These are phyloP conservation scores for Kradibia gibbosae DNA, from an alignment of 1,140 invertebrate species.

Conservation along the genomic window DNA sequence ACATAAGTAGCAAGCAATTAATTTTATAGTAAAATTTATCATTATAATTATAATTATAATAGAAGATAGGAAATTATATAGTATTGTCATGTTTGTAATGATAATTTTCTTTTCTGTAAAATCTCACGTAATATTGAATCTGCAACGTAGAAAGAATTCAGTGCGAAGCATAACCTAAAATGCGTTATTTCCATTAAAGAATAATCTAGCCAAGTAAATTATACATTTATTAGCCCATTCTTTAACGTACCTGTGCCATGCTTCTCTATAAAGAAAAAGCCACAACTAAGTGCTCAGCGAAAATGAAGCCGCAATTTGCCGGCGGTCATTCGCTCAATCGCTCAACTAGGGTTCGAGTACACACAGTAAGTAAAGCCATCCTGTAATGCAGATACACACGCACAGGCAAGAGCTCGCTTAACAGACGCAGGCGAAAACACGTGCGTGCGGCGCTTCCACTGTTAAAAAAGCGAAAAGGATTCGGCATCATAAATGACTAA, in stretches of 20 bases:
- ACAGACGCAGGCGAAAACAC: too few species aligned
- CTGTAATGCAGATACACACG: background rate
- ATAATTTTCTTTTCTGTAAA: background rate
- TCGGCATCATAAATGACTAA: slow-evolving; percentile 48
- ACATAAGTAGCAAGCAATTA: too few species aligned
- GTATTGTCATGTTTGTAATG: background rate
- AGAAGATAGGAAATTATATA: too few species aligned
- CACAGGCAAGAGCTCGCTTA: background rate
- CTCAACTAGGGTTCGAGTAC: background rate
- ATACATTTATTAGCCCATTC: background rate
- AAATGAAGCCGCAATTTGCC: slow-evolving; percentile 5
- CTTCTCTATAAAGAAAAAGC: background rate
- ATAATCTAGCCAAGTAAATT: background rate
- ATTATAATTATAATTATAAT: too few species aligned
- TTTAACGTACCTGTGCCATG: background rate
- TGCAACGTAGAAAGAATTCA: background rate
- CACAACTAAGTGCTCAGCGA: background rate
- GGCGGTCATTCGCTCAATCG: slow-evolving; percentile 9
- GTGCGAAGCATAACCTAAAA: background rate
- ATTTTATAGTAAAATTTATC: too few species aligned
- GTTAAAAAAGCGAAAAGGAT: background rate
- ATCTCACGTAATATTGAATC: background rate
- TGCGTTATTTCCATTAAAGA: background rate
- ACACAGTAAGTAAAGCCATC: background rate
- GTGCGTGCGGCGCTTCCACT: too few species aligned